These are phyloP conservation scores for Didymodactylos carnosus DNA, from an alignment of 2,888 invertebrate species.

Conservation along the genomic window DNA sequence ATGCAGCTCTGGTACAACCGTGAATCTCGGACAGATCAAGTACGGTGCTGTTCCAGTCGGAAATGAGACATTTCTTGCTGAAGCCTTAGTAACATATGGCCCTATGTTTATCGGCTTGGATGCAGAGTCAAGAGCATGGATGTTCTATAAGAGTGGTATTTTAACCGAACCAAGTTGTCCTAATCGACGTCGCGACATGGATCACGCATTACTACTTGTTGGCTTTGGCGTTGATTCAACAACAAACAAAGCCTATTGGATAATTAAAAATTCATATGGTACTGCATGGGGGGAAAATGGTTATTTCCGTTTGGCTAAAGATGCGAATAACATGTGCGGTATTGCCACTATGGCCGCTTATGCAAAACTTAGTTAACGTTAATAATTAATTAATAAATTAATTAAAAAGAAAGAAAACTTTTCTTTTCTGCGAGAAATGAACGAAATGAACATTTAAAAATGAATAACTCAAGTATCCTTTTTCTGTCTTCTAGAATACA, in stretches of 20 bases:
- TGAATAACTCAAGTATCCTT: no score
- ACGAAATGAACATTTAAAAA: no score
- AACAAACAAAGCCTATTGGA: not conserved
- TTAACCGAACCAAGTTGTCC: not conserved
- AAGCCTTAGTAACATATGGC: not conserved
- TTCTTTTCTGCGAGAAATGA: no score
- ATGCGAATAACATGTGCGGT: not conserved
- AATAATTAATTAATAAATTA: no score
- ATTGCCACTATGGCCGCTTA: not conserved
- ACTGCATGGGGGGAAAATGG: not conserved
- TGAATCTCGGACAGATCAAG: not conserved
- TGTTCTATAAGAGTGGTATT: not conserved
- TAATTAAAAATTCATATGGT: not conserved
- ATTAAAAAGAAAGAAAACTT: no score
- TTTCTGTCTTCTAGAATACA: no score
- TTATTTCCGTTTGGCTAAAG: not conserved
- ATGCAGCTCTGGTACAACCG: not conserved
- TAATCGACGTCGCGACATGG: not conserved
- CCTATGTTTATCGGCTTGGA: not conserved
- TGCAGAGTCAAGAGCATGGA: not conserved
- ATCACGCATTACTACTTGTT: not conserved
- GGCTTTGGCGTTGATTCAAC: not conserved
- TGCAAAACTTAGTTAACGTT: not conserved
- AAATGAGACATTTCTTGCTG: not conserved
- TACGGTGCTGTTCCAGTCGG: not conserved